phyloP scores from a whole-genome alignment of 2,888 invertebrate genomes.

The Trichacis sp. region DNA sequence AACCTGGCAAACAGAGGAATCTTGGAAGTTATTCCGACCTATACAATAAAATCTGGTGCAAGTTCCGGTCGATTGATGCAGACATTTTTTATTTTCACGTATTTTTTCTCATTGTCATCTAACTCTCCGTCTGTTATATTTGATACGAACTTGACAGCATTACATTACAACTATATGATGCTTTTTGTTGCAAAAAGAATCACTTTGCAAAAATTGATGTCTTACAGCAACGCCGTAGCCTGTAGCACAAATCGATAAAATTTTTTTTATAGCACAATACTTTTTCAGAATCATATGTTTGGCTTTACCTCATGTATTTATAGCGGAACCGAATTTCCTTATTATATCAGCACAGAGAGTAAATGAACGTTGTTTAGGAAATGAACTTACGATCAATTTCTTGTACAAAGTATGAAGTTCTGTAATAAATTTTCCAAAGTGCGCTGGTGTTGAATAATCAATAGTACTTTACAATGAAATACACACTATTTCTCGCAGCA shows the following conservation, averaged over 20 bases:
- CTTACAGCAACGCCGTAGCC: background rate
- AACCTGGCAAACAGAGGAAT: no score
- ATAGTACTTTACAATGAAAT: background rate
- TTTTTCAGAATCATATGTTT: conserved; percentile 8
- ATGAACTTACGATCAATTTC: conserved; percentile 13
- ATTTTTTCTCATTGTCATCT: no score
- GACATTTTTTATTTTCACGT: no score
- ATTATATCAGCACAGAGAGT: conserved; percentile 12
- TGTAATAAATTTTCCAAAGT: conserved; percentile 1
- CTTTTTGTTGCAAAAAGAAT: background rate
- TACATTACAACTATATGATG: no score
- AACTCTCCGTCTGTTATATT: no score
- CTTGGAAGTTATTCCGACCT: no score
- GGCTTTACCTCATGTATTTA: conserved; percentile 14
- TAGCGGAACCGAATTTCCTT: conserved; percentile 13
- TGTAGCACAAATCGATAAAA: background rate
- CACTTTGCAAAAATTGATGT: conserved; percentile 1
- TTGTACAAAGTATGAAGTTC: conserved; percentile 14
- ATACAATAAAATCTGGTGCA: no score
- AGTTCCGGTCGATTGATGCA: no score
- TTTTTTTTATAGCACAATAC: background rate
- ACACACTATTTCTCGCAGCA: conserved; percentile 11
- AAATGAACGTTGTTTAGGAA: conserved; percentile 20
- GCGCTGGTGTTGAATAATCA: conserved; percentile 8
- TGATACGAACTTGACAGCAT: no score